Base-by-base conservation (phyloP, 2,797 vertebrate genomes). In the Dendrocincla fuliginosa region DNA sequence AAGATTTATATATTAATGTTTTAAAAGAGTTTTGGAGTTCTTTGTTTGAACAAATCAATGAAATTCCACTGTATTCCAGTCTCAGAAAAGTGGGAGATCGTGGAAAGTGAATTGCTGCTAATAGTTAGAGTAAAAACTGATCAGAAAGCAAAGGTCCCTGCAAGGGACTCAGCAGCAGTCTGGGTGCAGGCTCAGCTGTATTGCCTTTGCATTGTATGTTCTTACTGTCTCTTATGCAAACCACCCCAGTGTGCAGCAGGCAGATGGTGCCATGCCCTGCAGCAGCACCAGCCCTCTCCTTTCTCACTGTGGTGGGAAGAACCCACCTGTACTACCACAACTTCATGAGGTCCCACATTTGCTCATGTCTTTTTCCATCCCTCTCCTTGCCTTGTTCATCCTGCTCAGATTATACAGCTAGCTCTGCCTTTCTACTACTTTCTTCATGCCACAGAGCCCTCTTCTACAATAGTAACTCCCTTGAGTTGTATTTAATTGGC, bases 231-330 rank as follows among this genome's bases (percentile, higher is more conserved):
- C 4, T 71, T 15, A 2, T 12, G 30, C 11, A 68, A 15, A 46
- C 41, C 0, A 0, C 11, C 13, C 19, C 1, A 4, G 37, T 1
- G 4, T 13, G 41, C 57, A 59, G 33, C 17, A 11, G 25, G 16
- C 57, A 71, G 57, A 16, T 4, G 9, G 14, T 30, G 27, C 19
- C 0, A 0, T 47, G 55, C 39, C 10, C 64, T 30, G 11, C 52
- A 42, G 30, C 10, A 6, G 4, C 39, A 44, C 20, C 30, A 44
- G 23, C 10, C 2, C 39, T 5, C 68, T 92, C 28, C 19, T 88
- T 71, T 87, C 47, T 49, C 32, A 59, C 18, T 2, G 1, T 32
- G 15, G 12, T 7, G 32, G 27, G 24, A 65, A 65, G 42, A 87
- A 42, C 27, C 27, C 42, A 17, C 19, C 5, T 0, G 1, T 23